Base-by-base conservation (phyloP, 23 tunicate genomes). In the Phallusia fumigata region DNA sequence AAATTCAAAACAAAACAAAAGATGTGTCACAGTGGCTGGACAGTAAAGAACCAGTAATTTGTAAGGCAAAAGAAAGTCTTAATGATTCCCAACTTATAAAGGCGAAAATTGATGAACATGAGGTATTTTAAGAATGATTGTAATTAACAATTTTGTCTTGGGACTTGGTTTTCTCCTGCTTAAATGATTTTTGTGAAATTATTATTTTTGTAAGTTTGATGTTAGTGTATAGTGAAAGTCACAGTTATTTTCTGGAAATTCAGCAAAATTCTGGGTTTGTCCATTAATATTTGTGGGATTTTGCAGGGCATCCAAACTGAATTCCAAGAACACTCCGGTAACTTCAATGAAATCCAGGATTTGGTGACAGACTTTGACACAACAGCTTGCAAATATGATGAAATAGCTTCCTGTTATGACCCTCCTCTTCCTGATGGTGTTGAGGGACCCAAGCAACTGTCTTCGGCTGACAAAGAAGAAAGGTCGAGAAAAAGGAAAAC, bases 311-410 rank as follows among this genome's bases (percentile, higher is more conserved):
- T 81, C 26, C 81, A 76, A 52, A 73, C 52, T 22, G 76, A 58
- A 32, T 26, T 87, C 32, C 52, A 73, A 65, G 65, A 45, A 0
- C 86, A 92, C 40, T 80, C 87, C 32, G 36, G 79, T 21, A 75
- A 52, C 51, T 32, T 92, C 0, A 81, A 80, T 34, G 24, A 87
- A 33, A 81, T 92, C 77, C 73, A 76, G 21, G 84, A 73, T 64
- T 36, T 92, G 40, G 77, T 90, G 15, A 79, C 84, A 0, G 97
- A 92, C 50, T 87, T 92, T 45, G 84, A 92, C 58, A 73, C 75
- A n/a, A 84, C 85, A 22, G 97, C 97, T 11, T 52, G 86, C 28
- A 65, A 86, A 32, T 92, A 92, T 40, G 97, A 92, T 49, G 82
- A 92, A 32, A 33, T 80, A 0, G 91, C 97, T 22, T 75, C 80